These are phyloP conservation scores for Lithosia quadra DNA, from an alignment of 2,888 invertebrate genomes.

Conservation along the genomic window DNA sequence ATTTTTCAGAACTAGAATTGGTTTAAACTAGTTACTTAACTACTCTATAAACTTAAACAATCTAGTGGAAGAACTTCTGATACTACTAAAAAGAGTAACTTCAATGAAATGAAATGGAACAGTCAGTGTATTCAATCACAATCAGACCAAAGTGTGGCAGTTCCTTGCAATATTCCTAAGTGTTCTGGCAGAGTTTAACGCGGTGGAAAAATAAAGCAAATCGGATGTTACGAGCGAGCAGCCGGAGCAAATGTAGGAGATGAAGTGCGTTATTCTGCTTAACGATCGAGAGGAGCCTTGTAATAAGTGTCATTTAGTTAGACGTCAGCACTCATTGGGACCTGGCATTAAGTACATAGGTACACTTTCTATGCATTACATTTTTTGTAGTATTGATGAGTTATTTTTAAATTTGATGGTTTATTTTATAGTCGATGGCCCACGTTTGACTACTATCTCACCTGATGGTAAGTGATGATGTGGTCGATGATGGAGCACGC, in stretches of 20 bases:
- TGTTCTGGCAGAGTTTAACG: slow-evolving; percentile 27
- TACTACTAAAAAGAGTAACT: background rate
- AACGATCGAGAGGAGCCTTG: slow-evolving; percentile 24
- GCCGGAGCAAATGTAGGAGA: slow-evolving; percentile 25
- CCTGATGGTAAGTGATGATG: too few species aligned
- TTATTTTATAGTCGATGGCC: too few species aligned
- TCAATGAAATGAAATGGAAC: slow-evolving; percentile 22
- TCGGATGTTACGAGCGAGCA: slow-evolving; percentile 21
- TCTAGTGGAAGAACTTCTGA: background rate
- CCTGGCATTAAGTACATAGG: background rate
- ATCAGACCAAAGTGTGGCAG: slow-evolving; percentile 26
- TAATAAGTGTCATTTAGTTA: slow-evolving; percentile 36
- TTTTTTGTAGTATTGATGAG: background rate
- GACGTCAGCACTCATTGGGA: slow-evolving; percentile 12
- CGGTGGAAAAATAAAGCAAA: slow-evolving; percentile 35
- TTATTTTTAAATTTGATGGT: too few species aligned
- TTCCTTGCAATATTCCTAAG: slow-evolving; percentile 28
- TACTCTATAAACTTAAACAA: background rate
- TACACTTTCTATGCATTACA: background rate
- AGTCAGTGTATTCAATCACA: slow-evolving; percentile 34
- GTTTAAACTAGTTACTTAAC: background rate
- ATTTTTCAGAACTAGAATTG: too few species aligned
- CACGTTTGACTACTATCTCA: too few species aligned
- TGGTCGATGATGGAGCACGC: too few species aligned
- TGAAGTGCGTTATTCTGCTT: slow-evolving; percentile 29